Percentiles rank a stretch among this genome's conserved stretches.
These are phyloP conservation scores for Pteronotus mesoamericanus DNA, from an alignment of 2,797 vertebrate species.

Conservation along the genomic window DNA sequence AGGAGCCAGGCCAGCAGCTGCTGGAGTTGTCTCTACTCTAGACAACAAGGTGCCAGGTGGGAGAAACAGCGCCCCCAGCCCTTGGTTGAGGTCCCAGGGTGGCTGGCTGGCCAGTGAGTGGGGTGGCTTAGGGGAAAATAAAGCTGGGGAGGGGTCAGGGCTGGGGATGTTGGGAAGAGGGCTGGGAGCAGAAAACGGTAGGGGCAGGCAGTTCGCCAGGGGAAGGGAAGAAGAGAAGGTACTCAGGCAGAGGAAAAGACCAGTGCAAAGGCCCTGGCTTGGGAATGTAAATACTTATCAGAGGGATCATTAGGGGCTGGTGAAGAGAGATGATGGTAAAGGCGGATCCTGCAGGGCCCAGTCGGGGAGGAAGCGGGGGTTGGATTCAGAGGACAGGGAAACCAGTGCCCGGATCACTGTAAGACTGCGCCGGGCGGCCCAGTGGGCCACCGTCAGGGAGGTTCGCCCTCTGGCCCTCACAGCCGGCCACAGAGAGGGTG, in stretches of 20 bases:
- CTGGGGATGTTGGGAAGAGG: background rate
- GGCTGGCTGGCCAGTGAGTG: background rate
- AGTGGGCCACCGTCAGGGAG: background rate
- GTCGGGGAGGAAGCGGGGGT: too few relatives aligned
- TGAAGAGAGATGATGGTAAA: background rate
- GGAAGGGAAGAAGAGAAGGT: background rate
- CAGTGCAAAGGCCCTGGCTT: background rate
- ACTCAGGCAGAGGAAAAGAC: background rate
- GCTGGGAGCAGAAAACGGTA: background rate
- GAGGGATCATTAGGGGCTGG: background rate
- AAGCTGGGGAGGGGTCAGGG: background rate
- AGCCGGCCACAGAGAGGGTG: background rate
- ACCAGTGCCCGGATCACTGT: background rate
- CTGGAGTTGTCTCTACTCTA: background rate
- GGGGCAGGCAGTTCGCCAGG: background rate
- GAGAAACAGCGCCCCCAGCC: background rate
- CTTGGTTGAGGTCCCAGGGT: too few relatives aligned
- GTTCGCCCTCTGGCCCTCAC: background rate
- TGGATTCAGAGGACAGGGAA: background rate
- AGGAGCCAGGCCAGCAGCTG: background rate
- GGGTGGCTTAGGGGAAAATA: background rate
- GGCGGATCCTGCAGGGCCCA: background rate
- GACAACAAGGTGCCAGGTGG: background rate
- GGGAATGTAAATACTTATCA: background rate
- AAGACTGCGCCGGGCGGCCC: background rate